Evolutionary conservation across 2,113 vertebrate genomes (phyloP).

Genomic region (Alexandromys fortis): DNA sequence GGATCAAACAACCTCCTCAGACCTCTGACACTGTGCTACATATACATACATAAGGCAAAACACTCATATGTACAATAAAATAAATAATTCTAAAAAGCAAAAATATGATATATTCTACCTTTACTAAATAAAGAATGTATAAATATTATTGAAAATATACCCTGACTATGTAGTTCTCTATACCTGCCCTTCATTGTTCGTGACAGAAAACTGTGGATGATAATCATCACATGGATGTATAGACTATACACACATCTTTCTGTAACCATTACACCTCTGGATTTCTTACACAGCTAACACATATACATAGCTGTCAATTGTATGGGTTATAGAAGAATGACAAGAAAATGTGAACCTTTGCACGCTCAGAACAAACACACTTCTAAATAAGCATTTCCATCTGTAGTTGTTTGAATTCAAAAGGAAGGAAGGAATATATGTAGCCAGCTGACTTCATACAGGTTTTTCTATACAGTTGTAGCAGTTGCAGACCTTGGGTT

Average conservation of each 20-base stretch:
- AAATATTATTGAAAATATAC: neutral
- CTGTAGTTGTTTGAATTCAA: neutral
- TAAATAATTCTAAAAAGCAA: neutral
- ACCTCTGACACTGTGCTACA: neutral
- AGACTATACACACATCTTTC: neutral
- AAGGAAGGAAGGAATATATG: neutral
- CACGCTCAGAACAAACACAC: neutral
- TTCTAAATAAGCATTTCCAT: neutral
- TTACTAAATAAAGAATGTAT: neutral
- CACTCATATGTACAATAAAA: neutral
- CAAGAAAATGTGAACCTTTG: neutral
- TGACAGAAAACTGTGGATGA: neutral
- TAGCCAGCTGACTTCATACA: neutral
- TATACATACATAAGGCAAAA: neutral
- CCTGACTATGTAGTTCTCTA: neutral
- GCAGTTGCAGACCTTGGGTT: neutral
- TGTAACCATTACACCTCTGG: neutral
- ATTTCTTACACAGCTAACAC: neutral
- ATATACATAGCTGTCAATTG: neutral
- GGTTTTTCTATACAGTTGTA: neutral
- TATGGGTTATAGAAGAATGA: neutral
- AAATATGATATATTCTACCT: neutral
- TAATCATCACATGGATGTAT: neutral
- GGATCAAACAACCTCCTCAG: neutral
- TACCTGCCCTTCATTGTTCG: neutral